Evolutionary conservation across 2,113 vertebrate genomes (phyloP), one percentile per base, ranked within the genome.

Genomic region (Chionodraco myersi): DNA sequence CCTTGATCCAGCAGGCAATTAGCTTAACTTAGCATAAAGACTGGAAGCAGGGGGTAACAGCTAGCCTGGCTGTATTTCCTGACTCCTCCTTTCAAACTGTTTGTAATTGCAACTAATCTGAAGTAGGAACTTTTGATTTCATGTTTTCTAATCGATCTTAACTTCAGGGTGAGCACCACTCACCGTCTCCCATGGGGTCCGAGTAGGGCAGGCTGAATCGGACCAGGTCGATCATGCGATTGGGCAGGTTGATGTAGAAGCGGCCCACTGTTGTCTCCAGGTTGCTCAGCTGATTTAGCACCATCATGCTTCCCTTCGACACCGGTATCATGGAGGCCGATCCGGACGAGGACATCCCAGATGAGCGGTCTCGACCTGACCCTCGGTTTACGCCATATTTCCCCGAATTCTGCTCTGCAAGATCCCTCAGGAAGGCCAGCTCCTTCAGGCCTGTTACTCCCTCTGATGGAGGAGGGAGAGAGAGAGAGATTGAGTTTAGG

Each of bases 291-390:
- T 99, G 98, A 92, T 99, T 99, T 1, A 99, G 94, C 0, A 99
- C 98, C 97, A 99, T 99, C 98, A 99, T 99, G 92, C 98, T 98
- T 12, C 98, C 98, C 90, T 99, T 99, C 73, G 96, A 91, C 45
- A 98, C 96, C 0, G 97, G 97, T 3, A 97, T 93, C 23, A 73
- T 53, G 3, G 82, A 56, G 3, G 77, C 26, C 1, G 88, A 86
- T 2, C 88, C 81, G 0, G 89, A 71, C 0, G 79, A 82, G 0
- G 71, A 74, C 2, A 61, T 64, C 2, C 4, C 16, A 2, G 76
- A 62, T 8, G 69, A 77, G n/a, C 89, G 87, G 51, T 91, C 87
- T 1, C 89, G 57, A 23, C 85, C 87, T 0, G 85, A 82, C 0
- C 86, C 90, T n/a, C 96, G 94, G 72, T 98, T 96, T 0, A 97